Conservation (phyloP, 1,140 invertebrate species). For the Limonius californicus region DNA sequence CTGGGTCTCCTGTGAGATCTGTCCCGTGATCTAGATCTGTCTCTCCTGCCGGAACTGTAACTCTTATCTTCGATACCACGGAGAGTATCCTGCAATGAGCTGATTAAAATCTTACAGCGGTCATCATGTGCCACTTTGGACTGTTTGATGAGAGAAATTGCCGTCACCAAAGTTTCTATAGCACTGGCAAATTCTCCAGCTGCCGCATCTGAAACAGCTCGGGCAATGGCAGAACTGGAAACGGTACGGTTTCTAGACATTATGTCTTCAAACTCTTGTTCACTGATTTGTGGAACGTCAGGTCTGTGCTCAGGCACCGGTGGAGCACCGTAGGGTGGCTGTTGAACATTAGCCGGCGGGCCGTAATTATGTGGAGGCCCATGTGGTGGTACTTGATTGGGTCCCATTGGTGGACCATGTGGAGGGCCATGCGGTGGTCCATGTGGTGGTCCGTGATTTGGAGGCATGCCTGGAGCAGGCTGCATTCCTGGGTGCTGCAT, state of each 20-base stretch:
- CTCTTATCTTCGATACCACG: slow-evolving; percentile 96
- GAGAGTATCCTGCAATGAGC: slow-evolving; percentile 93
- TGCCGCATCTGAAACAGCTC: slow-evolving; percentile 96
- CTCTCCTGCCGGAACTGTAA: slow-evolving; percentile 67
- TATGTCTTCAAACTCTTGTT: slow-evolving; percentile 97
- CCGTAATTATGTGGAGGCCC: slow-evolving; percentile 60
- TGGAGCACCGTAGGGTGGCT: slow-evolving; percentile 42
- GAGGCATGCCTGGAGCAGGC: slow-evolving; percentile 48
- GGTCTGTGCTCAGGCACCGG: slow-evolving; percentile 49
- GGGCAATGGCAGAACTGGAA: slow-evolving; percentile 92
- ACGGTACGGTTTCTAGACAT: slow-evolving; percentile 97
- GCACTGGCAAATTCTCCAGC: slow-evolving; percentile 95
- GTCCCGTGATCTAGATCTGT: slow-evolving; percentile 70
- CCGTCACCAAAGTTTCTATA: slow-evolving; percentile 97
- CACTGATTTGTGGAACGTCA: slow-evolving; percentile 70
- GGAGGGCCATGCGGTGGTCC: slow-evolving; percentile 58
- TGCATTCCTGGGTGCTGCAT: slow-evolving; percentile 53
- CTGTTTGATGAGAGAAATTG: slow-evolving; percentile 97
- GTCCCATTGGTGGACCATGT: slow-evolving; percentile 54
- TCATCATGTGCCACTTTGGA: slow-evolving; percentile 97
- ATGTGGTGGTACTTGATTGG: slow-evolving; percentile 54
- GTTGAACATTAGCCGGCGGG: slow-evolving; percentile 47
- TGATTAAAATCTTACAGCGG: slow-evolving; percentile 96
- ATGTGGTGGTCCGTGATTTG: slow-evolving; percentile 57
- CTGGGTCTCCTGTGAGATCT: slow-evolving; percentile 64